A percentile compares a stretch with the other conserved stretches of the same genome.
These are phyloP conservation scores for Perodicticus potto DNA, from an alignment of 2,797 vertebrate genomes.

Conservation along the genomic window DNA sequence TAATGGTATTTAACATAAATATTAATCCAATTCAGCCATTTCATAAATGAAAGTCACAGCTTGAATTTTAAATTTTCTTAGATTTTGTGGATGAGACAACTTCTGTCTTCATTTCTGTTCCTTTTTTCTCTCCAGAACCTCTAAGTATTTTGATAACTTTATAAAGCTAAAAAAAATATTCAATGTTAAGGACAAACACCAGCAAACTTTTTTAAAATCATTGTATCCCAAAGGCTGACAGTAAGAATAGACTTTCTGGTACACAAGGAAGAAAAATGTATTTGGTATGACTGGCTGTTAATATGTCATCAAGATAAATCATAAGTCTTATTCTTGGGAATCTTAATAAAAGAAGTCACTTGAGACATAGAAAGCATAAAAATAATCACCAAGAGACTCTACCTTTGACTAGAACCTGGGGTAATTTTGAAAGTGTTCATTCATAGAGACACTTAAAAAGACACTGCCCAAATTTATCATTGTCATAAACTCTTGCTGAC, in stretches of 20 bases:
- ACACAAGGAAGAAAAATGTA: conserved; percentile 83
- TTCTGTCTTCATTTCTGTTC: conserved; percentile 45
- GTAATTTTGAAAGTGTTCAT: conserved; percentile 80
- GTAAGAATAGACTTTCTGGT: conserved; percentile 78
- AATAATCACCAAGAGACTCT: conserved; percentile 84
- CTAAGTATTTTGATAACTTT: conserved; percentile 71
- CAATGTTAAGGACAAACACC: conserved; percentile 69
- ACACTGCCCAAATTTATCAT: conserved; percentile 83
- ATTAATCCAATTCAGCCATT: conserved; percentile 56
- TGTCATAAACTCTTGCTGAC: conserved; percentile 84
- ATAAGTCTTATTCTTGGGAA: conserved; percentile 75
- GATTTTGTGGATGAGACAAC: not conserved
- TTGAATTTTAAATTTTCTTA: conserved; percentile 40
- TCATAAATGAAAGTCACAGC: conserved; percentile 34
- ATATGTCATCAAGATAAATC: conserved; percentile 86
- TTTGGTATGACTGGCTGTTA: conserved; percentile 83
- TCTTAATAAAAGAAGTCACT: conserved; percentile 83
- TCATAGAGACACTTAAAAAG: conserved; percentile 83
- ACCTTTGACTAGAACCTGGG: conserved; percentile 72
- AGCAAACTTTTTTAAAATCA: conserved; percentile 73
- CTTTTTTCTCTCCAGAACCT: conserved; percentile 56
- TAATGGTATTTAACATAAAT: conserved; percentile 44
- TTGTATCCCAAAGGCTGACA: conserved; percentile 80
- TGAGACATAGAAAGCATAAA: conserved; percentile 80
- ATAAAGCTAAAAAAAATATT: conserved; percentile 67